Conservation (phyloP, 1,140 invertebrate genomes). For the Eubasilissa regina region DNA sequence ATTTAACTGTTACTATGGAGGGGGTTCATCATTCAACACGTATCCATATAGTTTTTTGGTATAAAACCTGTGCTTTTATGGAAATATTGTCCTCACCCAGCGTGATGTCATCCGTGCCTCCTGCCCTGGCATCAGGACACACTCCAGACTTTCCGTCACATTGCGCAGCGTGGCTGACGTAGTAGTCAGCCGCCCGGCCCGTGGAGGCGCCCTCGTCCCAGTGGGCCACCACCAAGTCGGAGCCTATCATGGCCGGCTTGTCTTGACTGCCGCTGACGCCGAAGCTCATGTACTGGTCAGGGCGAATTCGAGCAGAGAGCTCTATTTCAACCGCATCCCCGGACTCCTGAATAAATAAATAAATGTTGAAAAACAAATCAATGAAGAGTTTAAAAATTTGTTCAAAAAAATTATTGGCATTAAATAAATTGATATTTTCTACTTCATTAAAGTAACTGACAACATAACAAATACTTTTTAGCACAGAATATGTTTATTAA, state of each 20-base stretch:
- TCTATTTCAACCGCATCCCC: slow-evolving; percentile 83
- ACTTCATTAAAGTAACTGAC: too few relatives aligned
- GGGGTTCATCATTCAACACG: too few relatives aligned
- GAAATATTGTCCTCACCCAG: slow-evolving; percentile 75
- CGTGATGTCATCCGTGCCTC: slow-evolving; percentile 85
- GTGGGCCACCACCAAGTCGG: slow-evolving; percentile 88
- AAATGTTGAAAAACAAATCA: slow-evolving; percentile 15
- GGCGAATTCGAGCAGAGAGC: slow-evolving; percentile 81
- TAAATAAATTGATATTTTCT: too few relatives aligned
- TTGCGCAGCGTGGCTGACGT: slow-evolving; percentile 86
- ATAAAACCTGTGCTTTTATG: too few relatives aligned
- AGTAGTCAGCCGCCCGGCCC: slow-evolving; percentile 89
- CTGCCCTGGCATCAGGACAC: slow-evolving; percentile 87
- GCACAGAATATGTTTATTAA: too few relatives aligned
- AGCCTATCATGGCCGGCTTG: slow-evolving; percentile 81
- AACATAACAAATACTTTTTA: too few relatives aligned
- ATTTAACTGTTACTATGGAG: too few relatives aligned
- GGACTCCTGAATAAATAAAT: slow-evolving; percentile 25
- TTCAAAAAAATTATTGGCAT: too few relatives aligned
- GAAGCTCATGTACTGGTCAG: slow-evolving; percentile 92
- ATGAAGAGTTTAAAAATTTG: background rate
- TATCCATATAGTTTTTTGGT: too few relatives aligned
- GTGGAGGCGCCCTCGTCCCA: slow-evolving; percentile 76
- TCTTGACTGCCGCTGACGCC: slow-evolving; percentile 86
- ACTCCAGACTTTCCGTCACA: slow-evolving; percentile 87